phyloP scores from a whole-genome alignment of 2,888 invertebrate genomes.

The Amblyjoppa fuscipennis region DNA sequence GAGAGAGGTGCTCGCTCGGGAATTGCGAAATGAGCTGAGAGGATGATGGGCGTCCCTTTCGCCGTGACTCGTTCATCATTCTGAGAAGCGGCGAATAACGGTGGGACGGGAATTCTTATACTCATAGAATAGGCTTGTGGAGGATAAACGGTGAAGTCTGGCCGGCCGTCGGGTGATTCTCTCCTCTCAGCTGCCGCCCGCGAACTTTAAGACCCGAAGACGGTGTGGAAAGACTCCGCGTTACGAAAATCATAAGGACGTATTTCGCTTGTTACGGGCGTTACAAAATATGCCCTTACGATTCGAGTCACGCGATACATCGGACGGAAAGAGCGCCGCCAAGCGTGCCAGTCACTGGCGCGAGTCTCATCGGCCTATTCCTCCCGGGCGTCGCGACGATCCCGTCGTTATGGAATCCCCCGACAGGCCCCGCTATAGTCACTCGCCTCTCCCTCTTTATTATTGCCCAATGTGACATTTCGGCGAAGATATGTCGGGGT shows the following conservation, averaged over 20 bases:
- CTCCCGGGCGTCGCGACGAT: not conserved
- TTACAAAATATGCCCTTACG: not conserved
- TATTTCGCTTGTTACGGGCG: not conserved
- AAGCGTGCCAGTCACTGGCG: not conserved
- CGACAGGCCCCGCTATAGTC: not conserved
- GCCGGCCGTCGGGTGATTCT: not conserved
- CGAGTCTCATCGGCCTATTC: not conserved
- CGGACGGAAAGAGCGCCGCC: not conserved
- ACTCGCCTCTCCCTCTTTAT: conserved; percentile 6
- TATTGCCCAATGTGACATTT: conserved; percentile 68
- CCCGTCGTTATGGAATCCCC: conserved; percentile 29
- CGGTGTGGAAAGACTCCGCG: not conserved
- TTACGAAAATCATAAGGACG: not conserved
- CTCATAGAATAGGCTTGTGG: conserved; percentile 5
- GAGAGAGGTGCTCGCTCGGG: not conserved
- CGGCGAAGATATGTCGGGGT: conserved; percentile 59
- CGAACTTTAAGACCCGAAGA: not conserved
- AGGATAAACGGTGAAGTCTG: not conserved
- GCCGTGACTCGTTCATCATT: conserved; percentile 62
- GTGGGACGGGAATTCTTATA: conserved; percentile 5
- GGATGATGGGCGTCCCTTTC: conserved; percentile 52
- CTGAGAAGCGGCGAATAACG: conserved; percentile 31
- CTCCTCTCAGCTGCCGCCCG: no score
- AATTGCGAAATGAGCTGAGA: conserved; percentile 48
- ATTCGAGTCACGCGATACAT: not conserved